These are phyloP conservation scores for Melieria picta DNA, from an alignment of 2,888 invertebrate species.

Conservation along the genomic window DNA sequence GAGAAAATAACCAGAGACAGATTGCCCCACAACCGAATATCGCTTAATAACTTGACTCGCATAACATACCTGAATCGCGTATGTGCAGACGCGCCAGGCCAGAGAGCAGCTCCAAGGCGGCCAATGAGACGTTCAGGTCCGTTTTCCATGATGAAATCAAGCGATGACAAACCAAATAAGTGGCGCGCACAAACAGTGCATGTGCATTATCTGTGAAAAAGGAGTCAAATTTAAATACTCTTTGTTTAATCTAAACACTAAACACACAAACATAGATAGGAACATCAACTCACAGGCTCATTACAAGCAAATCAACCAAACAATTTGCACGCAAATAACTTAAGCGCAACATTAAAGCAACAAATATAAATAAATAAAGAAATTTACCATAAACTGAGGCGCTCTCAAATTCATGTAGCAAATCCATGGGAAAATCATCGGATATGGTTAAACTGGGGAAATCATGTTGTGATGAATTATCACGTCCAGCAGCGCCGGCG, in stretches of 20 bases:
- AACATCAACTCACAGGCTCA: slow-evolving; percentile 1
- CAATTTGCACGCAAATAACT: slow-evolving; percentile 26
- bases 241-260: background rate
- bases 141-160: slow-evolving; percentile 96
- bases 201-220: slow-evolving; percentile 78
- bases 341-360: slow-evolving; percentile 16
- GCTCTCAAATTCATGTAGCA: slow-evolving; percentile 64
- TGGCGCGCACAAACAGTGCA: slow-evolving; percentile 90
- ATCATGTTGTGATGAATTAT: slow-evolving; percentile 64
- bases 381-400: slow-evolving; percentile 65
- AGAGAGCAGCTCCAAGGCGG: slow-evolving; percentile 90
- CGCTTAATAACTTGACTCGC: background rate
- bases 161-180: slow-evolving; percentile 93
- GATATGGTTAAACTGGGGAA: slow-evolving; percentile 67
- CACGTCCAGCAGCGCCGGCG: slow-evolving; percentile 53
- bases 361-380: slow-evolving; percentile 22
- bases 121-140: slow-evolving; percentile 91
- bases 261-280: background rate
- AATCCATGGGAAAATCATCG: slow-evolving; percentile 66
- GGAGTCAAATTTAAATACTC: background rate
- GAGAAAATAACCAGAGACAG: slow-evolving; percentile 4
- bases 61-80: slow-evolving; percentile 81
- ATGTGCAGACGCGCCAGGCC: slow-evolving; percentile 91
- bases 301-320: slow-evolving; percentile 3
- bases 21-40: background rate